phyloP scores from a whole-genome alignment of 1,140 invertebrate genomes.

The Bombus huntii region DNA sequence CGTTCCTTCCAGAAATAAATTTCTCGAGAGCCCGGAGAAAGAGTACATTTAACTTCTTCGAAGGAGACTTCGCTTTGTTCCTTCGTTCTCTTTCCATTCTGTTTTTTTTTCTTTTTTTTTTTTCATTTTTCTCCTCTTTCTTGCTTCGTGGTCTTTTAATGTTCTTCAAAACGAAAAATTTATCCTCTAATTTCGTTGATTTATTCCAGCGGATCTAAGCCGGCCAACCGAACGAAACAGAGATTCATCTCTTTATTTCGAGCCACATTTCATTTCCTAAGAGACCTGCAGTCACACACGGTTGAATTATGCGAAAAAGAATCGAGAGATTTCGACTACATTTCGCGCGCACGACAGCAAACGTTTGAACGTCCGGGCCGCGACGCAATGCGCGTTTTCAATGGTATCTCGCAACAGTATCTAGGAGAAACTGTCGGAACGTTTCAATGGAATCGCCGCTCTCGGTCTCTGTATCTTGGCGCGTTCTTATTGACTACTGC shows the following conservation, averaged over 20 bases:
- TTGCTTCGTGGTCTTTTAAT: background rate
- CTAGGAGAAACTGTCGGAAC: conserved; percentile 22
- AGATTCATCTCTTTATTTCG: conserved; percentile 24
- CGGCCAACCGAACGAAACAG: background rate
- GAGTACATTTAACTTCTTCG: conserved; percentile 28
- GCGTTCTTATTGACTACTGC: background rate
- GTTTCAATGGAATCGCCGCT: conserved; percentile 4
- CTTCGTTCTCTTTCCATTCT: background rate
- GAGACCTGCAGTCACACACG: background rate
- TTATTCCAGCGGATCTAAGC: conserved; percentile 10
- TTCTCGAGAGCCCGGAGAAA: conserved; percentile 15
- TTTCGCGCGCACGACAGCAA: background rate
- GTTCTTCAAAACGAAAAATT: conserved; percentile 7
- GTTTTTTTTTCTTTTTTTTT: too few species aligned
- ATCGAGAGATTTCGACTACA: background rate
- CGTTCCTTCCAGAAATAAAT: conserved; percentile 49
- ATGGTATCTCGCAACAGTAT: conserved; percentile 14
- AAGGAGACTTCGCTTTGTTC: conserved; percentile 33
- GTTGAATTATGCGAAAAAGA: conserved; percentile 9
- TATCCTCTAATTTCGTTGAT: conserved; percentile 41
- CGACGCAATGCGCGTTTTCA: conserved; percentile 1
- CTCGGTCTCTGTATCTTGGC: background rate
- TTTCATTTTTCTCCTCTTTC: background rate
- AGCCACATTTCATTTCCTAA: conserved; percentile 24
- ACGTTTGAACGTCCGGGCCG: too few species aligned